Conservation (phyloP, 2,113 vertebrate species). For the Microcebus jonahi region DNA sequence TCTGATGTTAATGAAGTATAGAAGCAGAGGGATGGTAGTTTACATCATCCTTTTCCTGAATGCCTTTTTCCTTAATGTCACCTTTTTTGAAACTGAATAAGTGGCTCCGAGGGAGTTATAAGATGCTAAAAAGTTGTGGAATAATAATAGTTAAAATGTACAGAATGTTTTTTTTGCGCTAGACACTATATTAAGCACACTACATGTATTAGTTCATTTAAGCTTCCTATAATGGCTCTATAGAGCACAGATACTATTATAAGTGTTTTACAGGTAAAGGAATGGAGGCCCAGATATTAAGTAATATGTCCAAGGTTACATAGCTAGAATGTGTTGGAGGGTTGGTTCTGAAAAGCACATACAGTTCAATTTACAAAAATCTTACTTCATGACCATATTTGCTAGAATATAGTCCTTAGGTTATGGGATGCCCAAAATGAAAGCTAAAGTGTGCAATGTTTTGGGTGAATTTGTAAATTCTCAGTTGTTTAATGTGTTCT, state of each 20-base stretch:
- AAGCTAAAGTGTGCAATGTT: not conserved
- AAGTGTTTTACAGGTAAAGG: not conserved
- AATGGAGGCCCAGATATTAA: not conserved
- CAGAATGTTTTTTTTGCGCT: not conserved
- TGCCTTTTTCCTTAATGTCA: not conserved
- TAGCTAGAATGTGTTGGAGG: not conserved
- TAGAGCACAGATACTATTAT: not conserved
- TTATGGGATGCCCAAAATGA: not conserved
- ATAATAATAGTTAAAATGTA: not conserved
- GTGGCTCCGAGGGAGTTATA: no score
- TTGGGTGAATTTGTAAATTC: not conserved
- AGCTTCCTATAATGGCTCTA: not conserved
- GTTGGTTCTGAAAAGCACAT: not conserved
- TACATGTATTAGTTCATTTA: not conserved
- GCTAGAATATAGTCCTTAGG: not conserved
- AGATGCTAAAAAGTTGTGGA: not conserved
- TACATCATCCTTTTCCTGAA: not conserved
- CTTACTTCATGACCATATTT: not conserved
- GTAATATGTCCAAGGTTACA: not conserved
- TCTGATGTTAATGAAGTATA: not conserved
- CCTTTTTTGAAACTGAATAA: not conserved
- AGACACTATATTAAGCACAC: not conserved
- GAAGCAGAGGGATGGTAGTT: not conserved
- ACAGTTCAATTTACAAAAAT: not conserved
- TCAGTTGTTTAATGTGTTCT: not conserved